These are phyloP conservation scores for Schizopygopsis pylzovi DNA, from an alignment of 2,797 vertebrate species.

Conservation along the genomic window DNA sequence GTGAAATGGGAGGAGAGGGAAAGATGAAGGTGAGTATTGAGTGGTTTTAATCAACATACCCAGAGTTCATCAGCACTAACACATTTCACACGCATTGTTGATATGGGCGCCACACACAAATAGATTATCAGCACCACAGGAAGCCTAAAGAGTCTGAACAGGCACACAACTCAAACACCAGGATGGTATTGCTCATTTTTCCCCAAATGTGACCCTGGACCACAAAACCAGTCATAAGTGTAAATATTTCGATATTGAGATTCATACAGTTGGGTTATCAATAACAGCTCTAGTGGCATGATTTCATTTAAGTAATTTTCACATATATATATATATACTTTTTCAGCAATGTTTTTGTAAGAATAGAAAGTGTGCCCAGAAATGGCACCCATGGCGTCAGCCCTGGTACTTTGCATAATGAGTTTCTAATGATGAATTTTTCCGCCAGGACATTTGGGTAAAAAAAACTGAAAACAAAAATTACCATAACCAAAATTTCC, in stretches of 20 bases:
- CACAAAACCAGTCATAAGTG: no score
- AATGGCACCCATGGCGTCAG: not conserved
- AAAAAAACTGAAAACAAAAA: not conserved
- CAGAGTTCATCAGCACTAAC: slow-evolving; percentile 28
- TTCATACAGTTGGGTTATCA: not conserved
- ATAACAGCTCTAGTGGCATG: not conserved
- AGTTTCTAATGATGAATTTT: slow-evolving; percentile 2
- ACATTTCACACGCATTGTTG: slow-evolving; percentile 17
- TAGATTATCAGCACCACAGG: slow-evolving; percentile 24
- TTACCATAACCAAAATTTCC: accelerated
- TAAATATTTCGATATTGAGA: no score
- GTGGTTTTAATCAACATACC: slow-evolving; percentile 52
- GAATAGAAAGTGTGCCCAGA: not conserved
- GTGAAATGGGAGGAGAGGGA: not conserved
- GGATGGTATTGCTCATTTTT: slow-evolving; percentile 20
- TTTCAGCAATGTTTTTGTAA: not conserved
- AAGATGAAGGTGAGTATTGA: slow-evolving; percentile 42
- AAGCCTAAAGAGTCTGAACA: slow-evolving; percentile 17
- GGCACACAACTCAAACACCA: slow-evolving; percentile 22
- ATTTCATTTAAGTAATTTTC: not conserved
- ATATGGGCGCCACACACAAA: slow-evolving; percentile 35
- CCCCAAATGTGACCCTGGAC: slow-evolving; percentile 1
- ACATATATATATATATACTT: not conserved
- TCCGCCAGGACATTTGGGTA: not conserved
- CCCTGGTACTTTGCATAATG: slow-evolving; percentile 23